Conservation (phyloP, 1,140 invertebrate genomes). For the Caenorhabditis latens region DNA sequence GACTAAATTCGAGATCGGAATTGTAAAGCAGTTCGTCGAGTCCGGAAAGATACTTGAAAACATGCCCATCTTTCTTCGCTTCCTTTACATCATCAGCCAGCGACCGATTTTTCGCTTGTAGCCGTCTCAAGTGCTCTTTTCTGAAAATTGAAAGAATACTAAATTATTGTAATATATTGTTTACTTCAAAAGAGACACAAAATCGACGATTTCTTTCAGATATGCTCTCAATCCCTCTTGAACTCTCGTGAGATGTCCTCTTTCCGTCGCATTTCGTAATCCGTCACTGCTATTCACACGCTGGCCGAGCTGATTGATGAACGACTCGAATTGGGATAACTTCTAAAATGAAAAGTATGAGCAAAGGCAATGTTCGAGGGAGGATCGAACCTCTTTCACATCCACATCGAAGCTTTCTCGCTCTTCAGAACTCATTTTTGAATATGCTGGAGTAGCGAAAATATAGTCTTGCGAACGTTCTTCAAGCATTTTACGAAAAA, state of each 20-base stretch:
- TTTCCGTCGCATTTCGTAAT: slow-evolving; percentile 17
- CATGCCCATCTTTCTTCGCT: not conserved
- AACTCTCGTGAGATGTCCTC: slow-evolving; percentile 13
- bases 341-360: not conserved
- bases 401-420: slow-evolving; percentile 19
- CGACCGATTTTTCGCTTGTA: slow-evolving; percentile 13
- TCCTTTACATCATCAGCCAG: not conserved
- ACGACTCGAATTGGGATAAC: slow-evolving; percentile 15
- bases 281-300: slow-evolving; percentile 31
- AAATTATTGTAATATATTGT: not conserved
- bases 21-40: not conserved
- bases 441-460: slow-evolving; percentile 17
- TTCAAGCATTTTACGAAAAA: slow-evolving; percentile 21
- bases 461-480: slow-evolving; percentile 29
- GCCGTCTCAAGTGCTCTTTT: slow-evolving; percentile 5
- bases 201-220: slow-evolving; percentile 1
- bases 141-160: not conserved
- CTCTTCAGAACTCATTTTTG: slow-evolving; percentile 16
- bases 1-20: slow-evolving; percentile 9
- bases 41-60: slow-evolving; percentile 12
- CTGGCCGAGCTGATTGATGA: slow-evolving; percentile 16
- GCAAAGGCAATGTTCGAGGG: not conserved
- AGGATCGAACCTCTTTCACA: not conserved
- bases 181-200: slow-evolving; percentile 37
- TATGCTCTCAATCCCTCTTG: slow-evolving; percentile 26